phyloP scores from a whole-genome alignment of 37 sponge, comb jelly and placozoan species.

The Ephydatia muelleri region DNA sequence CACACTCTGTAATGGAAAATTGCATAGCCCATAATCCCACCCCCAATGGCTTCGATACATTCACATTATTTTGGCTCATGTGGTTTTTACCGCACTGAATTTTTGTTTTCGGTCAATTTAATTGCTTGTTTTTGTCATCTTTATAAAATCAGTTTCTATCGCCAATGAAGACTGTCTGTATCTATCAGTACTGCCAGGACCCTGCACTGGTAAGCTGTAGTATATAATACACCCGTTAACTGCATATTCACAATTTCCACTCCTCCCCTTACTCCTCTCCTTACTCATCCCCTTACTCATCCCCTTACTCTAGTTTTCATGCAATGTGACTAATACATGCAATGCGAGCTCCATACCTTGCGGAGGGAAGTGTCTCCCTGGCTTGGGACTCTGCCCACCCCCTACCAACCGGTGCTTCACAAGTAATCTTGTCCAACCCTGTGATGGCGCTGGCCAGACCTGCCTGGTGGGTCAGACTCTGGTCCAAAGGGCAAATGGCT shows the following conservation, averaged over 20 bases:
- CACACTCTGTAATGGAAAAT: too few relatives aligned
- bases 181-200: conserved; percentile 19
- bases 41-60: too few relatives aligned
- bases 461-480: conserved; percentile 73
- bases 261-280: not conserved
- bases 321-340: conserved; percentile 49
- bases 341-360: conserved; percentile 46
- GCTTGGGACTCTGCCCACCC: conserved; percentile 63
- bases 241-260: not conserved
- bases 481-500: conserved; percentile 34
- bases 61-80: too few relatives aligned
- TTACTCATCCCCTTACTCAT: too few relatives aligned
- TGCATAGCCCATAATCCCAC: too few relatives aligned
- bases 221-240: conserved; percentile 13
- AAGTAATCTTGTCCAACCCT: conserved; percentile 42
- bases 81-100: too few relatives aligned
- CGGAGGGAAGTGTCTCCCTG: conserved; percentile 52
- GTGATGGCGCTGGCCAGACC: conserved; percentile 67
- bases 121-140: not conserved
- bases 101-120: too few relatives aligned
- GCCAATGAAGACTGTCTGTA: conserved; percentile 7
- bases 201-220: not conserved
- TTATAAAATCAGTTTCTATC: conserved; percentile 1
- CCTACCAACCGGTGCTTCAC: conserved; percentile 70
- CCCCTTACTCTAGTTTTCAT: conserved; percentile 39